phyloP scores from a whole-genome alignment of 1,140 invertebrate species.

The Semibalanus balanoides region DNA sequence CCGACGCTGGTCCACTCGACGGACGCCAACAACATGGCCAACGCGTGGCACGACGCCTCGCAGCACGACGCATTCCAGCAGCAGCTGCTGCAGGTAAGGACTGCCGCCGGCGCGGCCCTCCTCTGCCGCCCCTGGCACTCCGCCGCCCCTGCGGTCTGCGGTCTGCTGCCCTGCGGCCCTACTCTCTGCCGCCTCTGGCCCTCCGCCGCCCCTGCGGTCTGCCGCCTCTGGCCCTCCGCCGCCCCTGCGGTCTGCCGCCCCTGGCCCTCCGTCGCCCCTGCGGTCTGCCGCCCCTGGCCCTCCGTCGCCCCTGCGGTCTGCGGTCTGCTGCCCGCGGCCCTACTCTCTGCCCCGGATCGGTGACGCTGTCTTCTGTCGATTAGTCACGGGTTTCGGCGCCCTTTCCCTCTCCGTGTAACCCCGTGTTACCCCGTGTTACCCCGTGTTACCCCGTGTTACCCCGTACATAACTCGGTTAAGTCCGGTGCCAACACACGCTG shows the following conservation, averaged over 20 bases:
- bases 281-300: constrained; percentile 73
- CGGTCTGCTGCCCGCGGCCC: too few relatives aligned
- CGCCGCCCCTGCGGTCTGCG: constrained; percentile 79
- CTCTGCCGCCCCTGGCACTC: constrained; percentile 46
- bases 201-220: constrained; percentile 80
- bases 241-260: constrained; percentile 62
- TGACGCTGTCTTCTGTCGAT: too few relatives aligned
- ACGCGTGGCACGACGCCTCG: constrained; percentile 24
- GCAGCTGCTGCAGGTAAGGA: constrained; percentile 38
- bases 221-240: constrained; percentile 63
- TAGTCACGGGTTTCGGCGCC: too few relatives aligned
- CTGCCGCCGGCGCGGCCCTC: constrained; percentile 31
- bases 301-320: constrained; percentile 80
- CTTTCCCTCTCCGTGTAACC: too few relatives aligned
- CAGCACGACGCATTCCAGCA: constrained; percentile 33
- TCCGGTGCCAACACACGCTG: too few relatives aligned
- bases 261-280: constrained; percentile 78
- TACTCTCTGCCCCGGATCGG: too few relatives aligned
- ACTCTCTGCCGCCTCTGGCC: constrained; percentile 41
- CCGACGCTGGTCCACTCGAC: constrained; percentile 36
- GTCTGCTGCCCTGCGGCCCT: constrained; percentile 32
- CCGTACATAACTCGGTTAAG: too few relatives aligned
- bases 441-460: too few relatives aligned
- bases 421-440: too few relatives aligned
- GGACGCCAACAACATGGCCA: constrained; percentile 28